phyloP scores from a whole-genome alignment of 1,140 invertebrate species.

The Drosophila novamexicana region DNA sequence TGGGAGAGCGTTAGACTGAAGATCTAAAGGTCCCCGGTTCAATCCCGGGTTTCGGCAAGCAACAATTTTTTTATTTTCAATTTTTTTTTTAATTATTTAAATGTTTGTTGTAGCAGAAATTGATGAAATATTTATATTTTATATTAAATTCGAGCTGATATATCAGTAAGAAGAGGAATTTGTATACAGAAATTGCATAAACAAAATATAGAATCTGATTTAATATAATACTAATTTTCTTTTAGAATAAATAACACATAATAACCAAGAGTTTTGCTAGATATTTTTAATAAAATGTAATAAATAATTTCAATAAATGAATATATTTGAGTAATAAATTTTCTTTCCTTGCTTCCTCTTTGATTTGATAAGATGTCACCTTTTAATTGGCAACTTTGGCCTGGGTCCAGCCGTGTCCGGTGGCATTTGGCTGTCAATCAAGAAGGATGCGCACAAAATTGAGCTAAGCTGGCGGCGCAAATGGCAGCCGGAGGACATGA shows the following conservation, averaged over 20 bases:
- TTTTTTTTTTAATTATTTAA: slow-evolving; percentile 8
- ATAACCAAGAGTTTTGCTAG: too few species aligned
- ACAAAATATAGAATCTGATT: too few species aligned
- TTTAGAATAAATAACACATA: too few species aligned
- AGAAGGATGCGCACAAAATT: slow-evolving; percentile 55
- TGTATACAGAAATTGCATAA: too few species aligned
- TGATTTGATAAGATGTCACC: background rate
- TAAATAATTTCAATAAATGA: too few species aligned
- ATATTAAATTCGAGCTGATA: too few species aligned
- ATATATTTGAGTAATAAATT: too few species aligned
- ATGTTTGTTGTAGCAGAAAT: too few species aligned
- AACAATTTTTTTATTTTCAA: slow-evolving; percentile 18
- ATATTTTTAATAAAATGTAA: too few species aligned
- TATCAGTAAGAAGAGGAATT: too few species aligned
- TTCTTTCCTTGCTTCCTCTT: background rate
- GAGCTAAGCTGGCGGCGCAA: slow-evolving; percentile 64
- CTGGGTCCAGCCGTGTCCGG: slow-evolving; percentile 27
- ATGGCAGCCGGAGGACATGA: slow-evolving; percentile 12
- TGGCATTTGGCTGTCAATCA: slow-evolving; percentile 75
- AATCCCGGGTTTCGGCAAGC: slow-evolving; percentile 90
- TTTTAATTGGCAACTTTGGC: slow-evolving; percentile 8
- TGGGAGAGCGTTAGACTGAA: slow-evolving; percentile 93
- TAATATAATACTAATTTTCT: too few species aligned
- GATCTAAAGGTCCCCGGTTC: slow-evolving; percentile 92
- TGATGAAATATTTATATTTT: too few species aligned